A percentile compares a stretch with the other conserved stretches of the same genome.
Conservation (phyloP, 2,888 invertebrate genomes). For the Lypha dubia region DNA sequence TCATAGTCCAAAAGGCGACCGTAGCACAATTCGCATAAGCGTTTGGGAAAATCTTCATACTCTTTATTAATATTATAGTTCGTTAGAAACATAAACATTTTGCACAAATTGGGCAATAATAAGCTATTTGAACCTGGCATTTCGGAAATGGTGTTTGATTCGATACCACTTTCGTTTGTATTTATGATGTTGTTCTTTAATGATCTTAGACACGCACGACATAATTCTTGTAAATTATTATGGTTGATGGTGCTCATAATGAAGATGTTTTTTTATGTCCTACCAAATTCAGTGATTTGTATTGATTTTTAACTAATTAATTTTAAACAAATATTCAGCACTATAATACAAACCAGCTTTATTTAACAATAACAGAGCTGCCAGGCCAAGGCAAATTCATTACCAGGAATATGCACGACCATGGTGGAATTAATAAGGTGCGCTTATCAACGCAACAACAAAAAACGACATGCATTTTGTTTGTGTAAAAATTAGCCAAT, state of each 20-base stretch:
- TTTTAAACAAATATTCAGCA: too few relatives aligned
- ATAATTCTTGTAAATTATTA: conserved; percentile 77
- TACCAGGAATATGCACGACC: too few relatives aligned
- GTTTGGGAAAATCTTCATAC: conserved; percentile 75
- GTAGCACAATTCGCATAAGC: conserved; percentile 77
- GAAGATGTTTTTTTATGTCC: neutral
- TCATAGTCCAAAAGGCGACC: conserved; percentile 77
- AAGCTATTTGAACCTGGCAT: conserved; percentile 70
- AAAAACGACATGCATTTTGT: too few relatives aligned
- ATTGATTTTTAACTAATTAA: conserved; percentile 5
- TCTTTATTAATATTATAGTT: conserved; percentile 76
- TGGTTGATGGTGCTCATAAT: conserved; percentile 56
- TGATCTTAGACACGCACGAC: conserved; percentile 77
- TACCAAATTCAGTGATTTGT: conserved; percentile 22
- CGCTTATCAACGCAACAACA: neutral
- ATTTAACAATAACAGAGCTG: neutral
- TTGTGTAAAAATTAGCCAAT: too few relatives aligned
- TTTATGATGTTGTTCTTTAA: conserved; percentile 67
- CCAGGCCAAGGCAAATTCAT: conserved; percentile 3
- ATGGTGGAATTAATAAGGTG: neutral
- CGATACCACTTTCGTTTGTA: neutral
- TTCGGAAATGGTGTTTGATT: neutral
- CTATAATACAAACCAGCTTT: too few relatives aligned
- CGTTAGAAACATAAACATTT: conserved; percentile 76
- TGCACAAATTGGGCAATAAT: conserved; percentile 74